phyloP scores from a whole-genome alignment of 2,797 vertebrate genomes.

The Trematomus bernacchii region DNA sequence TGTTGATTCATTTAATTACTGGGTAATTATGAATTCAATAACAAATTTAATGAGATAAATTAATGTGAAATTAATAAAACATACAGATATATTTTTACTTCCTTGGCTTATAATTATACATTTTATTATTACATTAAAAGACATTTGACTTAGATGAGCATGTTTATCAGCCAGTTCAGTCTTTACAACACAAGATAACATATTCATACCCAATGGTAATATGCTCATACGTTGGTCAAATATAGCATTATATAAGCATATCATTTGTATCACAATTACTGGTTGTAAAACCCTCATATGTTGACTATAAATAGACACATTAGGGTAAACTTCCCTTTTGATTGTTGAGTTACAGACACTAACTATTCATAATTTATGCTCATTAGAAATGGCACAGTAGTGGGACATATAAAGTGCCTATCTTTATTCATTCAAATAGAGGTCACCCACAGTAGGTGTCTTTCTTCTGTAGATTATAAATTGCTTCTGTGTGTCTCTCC shows the following conservation, averaged over 20 bases:
- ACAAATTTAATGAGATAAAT: not conserved
- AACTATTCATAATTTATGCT: constrained; percentile 76
- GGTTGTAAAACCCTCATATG: constrained; percentile 26
- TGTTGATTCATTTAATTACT: constrained; percentile 25
- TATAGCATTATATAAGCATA: constrained; percentile 10
- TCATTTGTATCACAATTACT: not conserved
- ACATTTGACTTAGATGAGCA: not conserved
- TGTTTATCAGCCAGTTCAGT: not conserved
- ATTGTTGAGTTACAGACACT: constrained; percentile 56
- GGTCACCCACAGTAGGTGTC: constrained; percentile 79
- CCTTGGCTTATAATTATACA: not conserved
- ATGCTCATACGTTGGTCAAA: constrained; percentile 14
- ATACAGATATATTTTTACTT: not conserved
- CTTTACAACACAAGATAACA: not conserved
- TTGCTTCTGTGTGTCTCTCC: constrained; percentile 62
- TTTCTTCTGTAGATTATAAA: constrained; percentile 79
- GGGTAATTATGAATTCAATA: constrained; percentile 2
- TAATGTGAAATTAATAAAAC: not conserved
- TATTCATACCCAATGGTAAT: not conserved
- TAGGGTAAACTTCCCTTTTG: constrained; percentile 21
- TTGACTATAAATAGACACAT: constrained; percentile 18
- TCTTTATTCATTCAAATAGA: constrained; percentile 85
- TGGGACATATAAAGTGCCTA: constrained; percentile 76
- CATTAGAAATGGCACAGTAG: constrained; percentile 77
- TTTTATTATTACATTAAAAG: not conserved